These are phyloP conservation scores for Pasiphila rectangulata DNA, from an alignment of 2,888 invertebrate genomes.

Conservation along the genomic window DNA sequence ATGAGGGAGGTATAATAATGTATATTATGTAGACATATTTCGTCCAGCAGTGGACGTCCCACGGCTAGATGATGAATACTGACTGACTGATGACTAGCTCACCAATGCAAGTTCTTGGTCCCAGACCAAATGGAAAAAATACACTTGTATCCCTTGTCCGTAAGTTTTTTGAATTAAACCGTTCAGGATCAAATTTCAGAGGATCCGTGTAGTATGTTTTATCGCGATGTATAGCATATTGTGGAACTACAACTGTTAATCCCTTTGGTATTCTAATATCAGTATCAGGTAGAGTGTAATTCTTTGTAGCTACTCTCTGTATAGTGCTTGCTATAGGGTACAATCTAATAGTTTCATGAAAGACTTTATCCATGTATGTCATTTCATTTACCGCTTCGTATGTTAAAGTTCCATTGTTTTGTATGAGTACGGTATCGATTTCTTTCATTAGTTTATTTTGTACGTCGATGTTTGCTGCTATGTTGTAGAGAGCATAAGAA, in stretches of 20 bases:
- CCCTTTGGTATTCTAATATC: constrained; percentile 46
- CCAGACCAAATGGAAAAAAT: constrained; percentile 56
- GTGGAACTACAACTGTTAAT: constrained; percentile 42
- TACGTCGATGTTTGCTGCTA: constrained; percentile 56
- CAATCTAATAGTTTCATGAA: constrained; percentile 10
- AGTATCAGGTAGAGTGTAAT: constrained; percentile 47
- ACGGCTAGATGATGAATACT: too few relatives aligned
- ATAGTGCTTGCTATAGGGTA: constrained; percentile 53
- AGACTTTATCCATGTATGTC: constrained; percentile 10
- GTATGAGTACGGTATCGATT: constrained; percentile 30
- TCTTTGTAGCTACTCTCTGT: constrained; percentile 43
- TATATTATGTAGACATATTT: background rate
- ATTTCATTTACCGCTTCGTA: constrained; percentile 11
- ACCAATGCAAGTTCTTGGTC: constrained; percentile 59
- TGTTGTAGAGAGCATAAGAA: constrained; percentile 45
- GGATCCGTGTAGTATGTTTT: constrained; percentile 57
- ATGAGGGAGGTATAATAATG: too few relatives aligned
- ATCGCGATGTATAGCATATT: constrained; percentile 54
- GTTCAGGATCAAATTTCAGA: constrained; percentile 59
- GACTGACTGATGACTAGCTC: constrained; percentile 11
- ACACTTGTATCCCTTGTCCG: constrained; percentile 23
- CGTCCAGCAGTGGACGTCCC: too few relatives aligned
- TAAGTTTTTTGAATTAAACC: constrained; percentile 41
- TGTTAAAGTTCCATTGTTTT: constrained; percentile 2
- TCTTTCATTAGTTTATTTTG: constrained; percentile 54